Conservation (phyloP, 2,113 vertebrate species). For the Regulus satrapa region DNA sequence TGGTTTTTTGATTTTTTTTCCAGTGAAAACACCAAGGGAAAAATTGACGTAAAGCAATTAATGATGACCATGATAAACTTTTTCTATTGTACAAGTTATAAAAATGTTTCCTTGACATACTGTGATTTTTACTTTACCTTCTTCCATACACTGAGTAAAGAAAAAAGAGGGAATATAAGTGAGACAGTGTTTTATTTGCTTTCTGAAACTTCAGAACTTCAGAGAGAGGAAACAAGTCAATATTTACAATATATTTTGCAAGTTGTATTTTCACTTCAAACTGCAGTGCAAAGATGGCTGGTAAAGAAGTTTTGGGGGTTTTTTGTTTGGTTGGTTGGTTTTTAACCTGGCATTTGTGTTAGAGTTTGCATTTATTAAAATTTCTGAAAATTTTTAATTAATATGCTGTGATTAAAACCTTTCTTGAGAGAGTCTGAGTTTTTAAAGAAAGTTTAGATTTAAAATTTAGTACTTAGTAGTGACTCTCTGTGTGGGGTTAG, state of each 20-base stretch:
- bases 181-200: background rate
- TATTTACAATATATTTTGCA: background rate
- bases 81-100: background rate
- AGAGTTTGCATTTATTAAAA: background rate
- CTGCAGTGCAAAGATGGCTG: background rate
- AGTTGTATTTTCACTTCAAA: background rate
- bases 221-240: background rate
- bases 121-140: background rate
- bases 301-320: background rate
- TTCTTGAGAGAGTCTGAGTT: background rate
- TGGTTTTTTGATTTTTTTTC: background rate
- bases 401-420: background rate
- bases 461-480: background rate
- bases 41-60: background rate
- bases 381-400: background rate
- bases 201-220: background rate
- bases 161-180: background rate
- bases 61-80: background rate
- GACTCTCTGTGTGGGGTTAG: too few relatives aligned
- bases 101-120: background rate
- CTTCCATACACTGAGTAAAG: background rate
- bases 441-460: background rate
- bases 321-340: too few relatives aligned
- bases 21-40: background rate
- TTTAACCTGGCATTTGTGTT: background rate